Conservation (phyloP, 2,113 vertebrate genomes). For the Taxidea taxus region DNA sequence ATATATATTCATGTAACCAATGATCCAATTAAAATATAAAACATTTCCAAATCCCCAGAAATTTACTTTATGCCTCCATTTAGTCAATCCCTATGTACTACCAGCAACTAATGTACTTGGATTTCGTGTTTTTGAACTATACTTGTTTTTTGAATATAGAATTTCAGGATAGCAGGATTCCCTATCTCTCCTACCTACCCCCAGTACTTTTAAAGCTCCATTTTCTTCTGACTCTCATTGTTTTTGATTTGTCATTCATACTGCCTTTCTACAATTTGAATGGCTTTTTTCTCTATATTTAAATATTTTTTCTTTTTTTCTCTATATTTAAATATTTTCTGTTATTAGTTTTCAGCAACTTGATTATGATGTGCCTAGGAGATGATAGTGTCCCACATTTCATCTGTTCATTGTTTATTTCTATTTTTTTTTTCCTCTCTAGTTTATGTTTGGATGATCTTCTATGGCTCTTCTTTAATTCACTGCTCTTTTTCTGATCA, state of each 20-base stretch:
- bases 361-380: not conserved
- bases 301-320: not conserved
- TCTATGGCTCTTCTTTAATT: not conserved
- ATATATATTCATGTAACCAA: not conserved
- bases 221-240: not conserved
- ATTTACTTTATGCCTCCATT: not conserved
- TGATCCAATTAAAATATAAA: not conserved
- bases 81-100: not conserved
- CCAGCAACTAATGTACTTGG: not conserved
- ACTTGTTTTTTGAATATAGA: not conserved
- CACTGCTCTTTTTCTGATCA: not conserved
- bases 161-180: not conserved
- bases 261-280: not conserved
- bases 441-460: not conserved
- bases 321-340: not conserved
- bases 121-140: not conserved
- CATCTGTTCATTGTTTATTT: not conserved
- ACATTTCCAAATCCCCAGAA: not conserved
- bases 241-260: not conserved
- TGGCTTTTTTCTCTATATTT: not conserved
- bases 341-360: not conserved
- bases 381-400: not conserved
- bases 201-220: not conserved
- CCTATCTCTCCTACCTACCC: no score
- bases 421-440: not conserved